These are phyloP conservation scores for Heteropelma amictum DNA, from an alignment of 2,888 invertebrate genomes.

Conservation along the genomic window DNA sequence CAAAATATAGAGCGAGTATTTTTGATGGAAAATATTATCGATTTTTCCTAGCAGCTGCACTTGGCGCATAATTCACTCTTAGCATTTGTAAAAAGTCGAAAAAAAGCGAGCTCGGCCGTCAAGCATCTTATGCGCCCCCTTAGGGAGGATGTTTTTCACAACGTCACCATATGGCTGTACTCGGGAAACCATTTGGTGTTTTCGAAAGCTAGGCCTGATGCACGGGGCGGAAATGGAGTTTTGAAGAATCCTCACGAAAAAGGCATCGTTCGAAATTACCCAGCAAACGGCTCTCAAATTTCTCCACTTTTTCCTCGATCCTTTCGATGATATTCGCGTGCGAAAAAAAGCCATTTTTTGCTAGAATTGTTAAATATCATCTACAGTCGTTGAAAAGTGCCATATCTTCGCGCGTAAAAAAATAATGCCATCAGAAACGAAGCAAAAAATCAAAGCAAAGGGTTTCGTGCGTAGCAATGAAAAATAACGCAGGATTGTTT, in stretches of 20 bases:
- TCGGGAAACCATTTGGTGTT: conserved; percentile 17
- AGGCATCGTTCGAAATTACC: neutral
- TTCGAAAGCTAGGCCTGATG: neutral
- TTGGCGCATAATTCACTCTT: neutral
- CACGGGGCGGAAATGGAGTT: neutral
- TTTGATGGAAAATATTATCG: no score
- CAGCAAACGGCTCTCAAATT: conserved; percentile 3
- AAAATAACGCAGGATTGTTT: neutral
- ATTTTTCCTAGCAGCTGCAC: neutral
- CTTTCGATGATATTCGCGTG: neutral
- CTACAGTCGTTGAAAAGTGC: no score
- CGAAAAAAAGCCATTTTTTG: no score
- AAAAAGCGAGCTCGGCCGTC: conserved; percentile 2
- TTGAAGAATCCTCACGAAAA: neutral
- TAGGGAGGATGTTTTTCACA: neutral
- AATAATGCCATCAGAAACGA: no score
- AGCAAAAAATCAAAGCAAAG: no score
- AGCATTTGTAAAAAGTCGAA: conserved; percentile 2
- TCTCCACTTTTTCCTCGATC: neutral
- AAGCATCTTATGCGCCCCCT: conserved; percentile 2
- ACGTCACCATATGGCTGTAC: conserved; percentile 23
- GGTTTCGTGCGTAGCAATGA: neutral
- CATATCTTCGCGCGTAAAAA: no score
- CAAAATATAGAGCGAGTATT: no score
- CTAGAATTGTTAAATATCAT: no score